Percentiles rank a stretch among this genome's conserved stretches.
These are phyloP conservation scores for Eristalis arbustorum DNA, from an alignment of 2,888 invertebrate genomes.

Conservation along the genomic window DNA sequence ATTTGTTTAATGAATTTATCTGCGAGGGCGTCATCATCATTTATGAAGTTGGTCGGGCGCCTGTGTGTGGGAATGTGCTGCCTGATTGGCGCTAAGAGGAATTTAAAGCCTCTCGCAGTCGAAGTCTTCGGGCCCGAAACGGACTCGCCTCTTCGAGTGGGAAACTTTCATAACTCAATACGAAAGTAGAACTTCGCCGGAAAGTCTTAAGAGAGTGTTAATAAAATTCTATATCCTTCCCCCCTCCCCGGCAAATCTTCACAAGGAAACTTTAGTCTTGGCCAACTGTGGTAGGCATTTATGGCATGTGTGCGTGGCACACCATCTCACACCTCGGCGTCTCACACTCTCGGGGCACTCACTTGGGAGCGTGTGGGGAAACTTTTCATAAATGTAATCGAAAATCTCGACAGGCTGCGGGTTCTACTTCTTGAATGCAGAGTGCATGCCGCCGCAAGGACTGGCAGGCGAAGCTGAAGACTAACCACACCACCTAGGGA, in stretches of 20 bases:
- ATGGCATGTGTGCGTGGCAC: constrained; percentile 39
- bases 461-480: background rate
- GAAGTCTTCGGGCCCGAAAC: background rate
- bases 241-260: background rate
- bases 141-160: background rate
- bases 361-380: constrained; percentile 40
- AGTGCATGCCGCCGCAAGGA: background rate
- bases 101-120: constrained; percentile 56
- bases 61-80: background rate
- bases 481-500: constrained; percentile 2
- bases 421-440: background rate
- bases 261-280: constrained; percentile 52
- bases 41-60: constrained; percentile 29
- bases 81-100: constrained; percentile 28
- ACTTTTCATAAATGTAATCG: constrained; percentile 65
- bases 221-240: constrained; percentile 67
- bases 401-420: constrained; percentile 66
- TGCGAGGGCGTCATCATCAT: constrained; percentile 10
- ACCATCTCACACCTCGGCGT: constrained; percentile 19
- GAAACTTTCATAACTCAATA: constrained; percentile 66
- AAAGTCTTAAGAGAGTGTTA: constrained; percentile 66
- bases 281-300: constrained; percentile 53
- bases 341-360: background rate
- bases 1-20: constrained; percentile 59
- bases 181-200: constrained; percentile 48